phyloP scores from a whole-genome alignment of 2,888 invertebrate species.

The Drosophila ochracea region DNA sequence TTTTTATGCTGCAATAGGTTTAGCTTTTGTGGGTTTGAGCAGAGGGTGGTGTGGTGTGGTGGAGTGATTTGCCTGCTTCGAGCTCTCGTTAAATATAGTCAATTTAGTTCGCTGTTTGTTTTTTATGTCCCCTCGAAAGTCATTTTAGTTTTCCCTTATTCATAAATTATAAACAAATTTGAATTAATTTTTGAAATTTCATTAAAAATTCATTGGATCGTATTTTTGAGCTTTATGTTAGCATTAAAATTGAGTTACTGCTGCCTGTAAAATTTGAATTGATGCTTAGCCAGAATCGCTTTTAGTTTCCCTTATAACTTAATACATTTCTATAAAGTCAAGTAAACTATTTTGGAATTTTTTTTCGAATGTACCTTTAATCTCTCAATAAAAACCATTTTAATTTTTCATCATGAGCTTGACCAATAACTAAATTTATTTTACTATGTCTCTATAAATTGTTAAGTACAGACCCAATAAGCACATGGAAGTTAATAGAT shows the following conservation, averaged over 20 bases:
- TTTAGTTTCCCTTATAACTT: not conserved
- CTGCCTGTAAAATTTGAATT: not conserved
- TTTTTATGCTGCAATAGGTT: slow-evolving; percentile 72
- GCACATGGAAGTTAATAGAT: not conserved
- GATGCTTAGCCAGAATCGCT: not conserved
- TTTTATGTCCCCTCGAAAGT: slow-evolving; percentile 54
- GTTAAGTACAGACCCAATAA: not conserved
- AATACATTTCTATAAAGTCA: not conserved
- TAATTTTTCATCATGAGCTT: not conserved
- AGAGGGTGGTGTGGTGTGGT: not conserved
- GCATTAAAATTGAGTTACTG: slow-evolving; percentile 12
- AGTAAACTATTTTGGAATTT: not conserved
- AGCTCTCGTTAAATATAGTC: slow-evolving; percentile 51
- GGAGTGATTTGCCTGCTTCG: slow-evolving; percentile 11
- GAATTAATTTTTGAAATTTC: slow-evolving; percentile 49
- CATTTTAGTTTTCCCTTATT: slow-evolving; percentile 50
- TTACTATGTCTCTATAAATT: not conserved
- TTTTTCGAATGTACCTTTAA: too few species aligned
- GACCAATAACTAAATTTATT: not conserved
- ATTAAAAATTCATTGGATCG: slow-evolving; percentile 51
- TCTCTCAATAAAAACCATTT: too few species aligned
- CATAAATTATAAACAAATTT: slow-evolving; percentile 46
- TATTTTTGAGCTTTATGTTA: slow-evolving; percentile 31
- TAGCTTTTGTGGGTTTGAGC: slow-evolving; percentile 23
- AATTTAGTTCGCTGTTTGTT: slow-evolving; percentile 45